Percentiles rank a stretch among this genome's conserved stretches.
Evolutionary conservation across 2,888 invertebrate genomes (phyloP).

Genomic region (Oligia latruncula): DNA sequence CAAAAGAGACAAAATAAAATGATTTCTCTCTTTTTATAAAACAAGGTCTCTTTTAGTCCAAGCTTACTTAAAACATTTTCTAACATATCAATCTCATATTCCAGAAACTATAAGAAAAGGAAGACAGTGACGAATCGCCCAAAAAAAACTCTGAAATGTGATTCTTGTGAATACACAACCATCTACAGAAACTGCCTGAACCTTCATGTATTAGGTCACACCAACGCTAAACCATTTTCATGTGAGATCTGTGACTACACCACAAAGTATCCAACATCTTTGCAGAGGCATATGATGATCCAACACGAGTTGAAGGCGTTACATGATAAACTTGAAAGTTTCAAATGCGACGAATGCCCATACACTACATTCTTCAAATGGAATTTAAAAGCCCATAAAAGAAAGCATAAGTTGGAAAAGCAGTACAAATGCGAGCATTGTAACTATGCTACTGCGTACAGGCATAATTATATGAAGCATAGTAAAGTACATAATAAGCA

Average conservation of each 20-base stretch:
- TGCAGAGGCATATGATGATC: slow-evolving; percentile 74
- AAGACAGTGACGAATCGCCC: slow-evolving; percentile 35
- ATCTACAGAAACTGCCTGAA: slow-evolving; percentile 75
- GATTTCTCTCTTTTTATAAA: too few species aligned
- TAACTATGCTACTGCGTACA: slow-evolving; percentile 70
- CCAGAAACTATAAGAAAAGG: slow-evolving; percentile 48
- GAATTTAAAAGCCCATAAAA: slow-evolving; percentile 72
- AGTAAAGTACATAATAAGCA: slow-evolving; percentile 68
- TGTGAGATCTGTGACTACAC: slow-evolving; percentile 75
- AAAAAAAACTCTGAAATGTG: slow-evolving; percentile 68
- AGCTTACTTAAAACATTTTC: too few species aligned
- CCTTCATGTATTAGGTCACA: slow-evolving; percentile 74
- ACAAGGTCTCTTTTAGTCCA: too few species aligned
- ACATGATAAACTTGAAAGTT: slow-evolving; percentile 18
- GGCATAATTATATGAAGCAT: slow-evolving; percentile 73
- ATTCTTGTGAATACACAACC: slow-evolving; percentile 76
- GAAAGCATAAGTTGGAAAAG: slow-evolving; percentile 74
- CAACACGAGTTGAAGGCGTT: slow-evolving; percentile 68
- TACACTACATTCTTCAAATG: slow-evolving; percentile 67
- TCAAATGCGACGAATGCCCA: slow-evolving; percentile 59
- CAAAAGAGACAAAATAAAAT: too few species aligned
- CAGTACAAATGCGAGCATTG: slow-evolving; percentile 72
- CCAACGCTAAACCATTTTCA: slow-evolving; percentile 67
- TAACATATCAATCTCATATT: slow-evolving; percentile 2
- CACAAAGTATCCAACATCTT: slow-evolving; percentile 75